Base-by-base conservation (phyloP, 2,888 invertebrate genomes). In the Meiosimyza decipiens region DNA sequence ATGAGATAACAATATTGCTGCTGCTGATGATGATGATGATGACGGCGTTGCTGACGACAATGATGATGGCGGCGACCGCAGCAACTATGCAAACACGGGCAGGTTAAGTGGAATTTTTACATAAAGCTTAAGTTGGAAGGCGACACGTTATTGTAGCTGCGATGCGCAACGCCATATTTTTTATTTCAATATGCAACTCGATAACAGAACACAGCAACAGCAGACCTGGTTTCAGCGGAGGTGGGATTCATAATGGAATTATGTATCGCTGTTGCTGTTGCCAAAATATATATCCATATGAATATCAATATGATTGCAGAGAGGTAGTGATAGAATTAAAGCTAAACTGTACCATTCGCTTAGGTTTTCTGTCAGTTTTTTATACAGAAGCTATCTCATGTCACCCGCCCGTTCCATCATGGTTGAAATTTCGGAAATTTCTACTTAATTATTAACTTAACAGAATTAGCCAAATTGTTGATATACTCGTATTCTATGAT, bases 1-100 rank as follows among this genome's bases (percentile, higher is more conserved):
- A 50, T 72, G 71, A 72, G 74, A 74, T 76, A 73, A 74, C 65
- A 72, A 70, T 72, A 71, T 59, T 59, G 59, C 59, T 59, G 59
- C 22, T 22, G 22, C 22, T 9, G 18, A 54, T 16, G 55, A n/a
- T 54, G n/a, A 54, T 54, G 55, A 16, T 54, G n/a, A 16, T 2
- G 55, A 2, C 12, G 55, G 0, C 13, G 55, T 0, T 54, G 55
- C 9, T 9, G 13, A 16, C 18, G 18, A 49, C 13, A 50, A 51
- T 65, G 71, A 54, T 51, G 57, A 59, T 57, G 49, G 71, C 55
- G 6, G n/a, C 54, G 49, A 47, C 6, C 11, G 65, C 51, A 13
- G 33, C 49, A 40, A 40, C 49, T 47, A 18, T 22, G 57, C 57
- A 47, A 33, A 50, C 49, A 52, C 55, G 67, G 3, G 16, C 18